Evolutionary conservation across 1,140 invertebrate genomes (phyloP).

Genomic region (Calliopsis andreniformis): DNA sequence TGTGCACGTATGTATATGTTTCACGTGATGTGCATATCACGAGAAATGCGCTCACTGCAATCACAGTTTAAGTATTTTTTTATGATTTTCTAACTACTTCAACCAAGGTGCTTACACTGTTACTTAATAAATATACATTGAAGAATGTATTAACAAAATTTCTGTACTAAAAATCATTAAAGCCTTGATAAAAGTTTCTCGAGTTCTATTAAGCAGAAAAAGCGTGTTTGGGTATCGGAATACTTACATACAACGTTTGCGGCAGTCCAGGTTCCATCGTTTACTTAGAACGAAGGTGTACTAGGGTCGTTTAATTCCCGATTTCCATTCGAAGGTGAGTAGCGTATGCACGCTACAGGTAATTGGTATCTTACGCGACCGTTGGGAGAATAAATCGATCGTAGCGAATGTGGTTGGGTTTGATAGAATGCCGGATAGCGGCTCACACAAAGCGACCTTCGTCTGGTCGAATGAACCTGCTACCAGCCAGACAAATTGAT

Average conservation of each 20-base stretch:
- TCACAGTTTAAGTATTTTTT: no score
- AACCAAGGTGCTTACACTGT: no score
- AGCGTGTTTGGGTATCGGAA: not conserved
- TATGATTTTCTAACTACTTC: no score
- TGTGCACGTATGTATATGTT: no score
- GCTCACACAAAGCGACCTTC: constrained; percentile 79
- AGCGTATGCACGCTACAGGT: constrained; percentile 57
- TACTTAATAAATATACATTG: no score
- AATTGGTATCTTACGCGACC: constrained; percentile 77
- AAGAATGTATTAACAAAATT: no score
- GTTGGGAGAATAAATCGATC: constrained; percentile 76
- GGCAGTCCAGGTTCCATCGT: not conserved
- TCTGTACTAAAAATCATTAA: no score
- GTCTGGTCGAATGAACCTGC: constrained; percentile 70
- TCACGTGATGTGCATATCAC: no score
- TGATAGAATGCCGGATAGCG: constrained; percentile 80
- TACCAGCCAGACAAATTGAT: constrained; percentile 79
- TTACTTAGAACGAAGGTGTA: not conserved
- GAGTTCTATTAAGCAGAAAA: no score
- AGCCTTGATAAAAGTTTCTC: no score
- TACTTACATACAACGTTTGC: not conserved
- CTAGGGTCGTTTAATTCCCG: constrained; percentile 37
- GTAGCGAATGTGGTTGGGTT: constrained; percentile 72
- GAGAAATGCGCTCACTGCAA: no score
- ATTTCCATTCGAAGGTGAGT: constrained; percentile 58